Conservation (phyloP, 2,797 vertebrate species). For the Delichon dasypus region DNA sequence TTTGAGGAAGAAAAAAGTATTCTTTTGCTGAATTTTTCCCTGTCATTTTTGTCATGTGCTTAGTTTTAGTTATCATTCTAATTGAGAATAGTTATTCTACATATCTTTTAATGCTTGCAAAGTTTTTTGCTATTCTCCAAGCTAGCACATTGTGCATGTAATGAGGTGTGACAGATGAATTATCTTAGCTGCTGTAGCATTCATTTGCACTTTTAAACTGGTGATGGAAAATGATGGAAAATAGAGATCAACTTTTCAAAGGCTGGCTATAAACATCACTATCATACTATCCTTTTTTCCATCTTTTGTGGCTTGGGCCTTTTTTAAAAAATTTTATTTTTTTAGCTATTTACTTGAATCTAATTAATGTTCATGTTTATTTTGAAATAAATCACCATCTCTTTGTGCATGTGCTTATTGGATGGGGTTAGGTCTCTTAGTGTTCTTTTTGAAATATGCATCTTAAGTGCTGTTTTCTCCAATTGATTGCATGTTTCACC, state of each 20-base stretch:
- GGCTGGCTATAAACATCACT: background rate
- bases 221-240: slow-evolving; percentile 33
- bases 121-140: background rate
- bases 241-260: slow-evolving; percentile 7
- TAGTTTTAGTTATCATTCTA: background rate
- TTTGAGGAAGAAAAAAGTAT: background rate
- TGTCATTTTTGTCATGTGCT: background rate
- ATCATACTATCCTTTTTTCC: background rate
- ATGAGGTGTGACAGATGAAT: background rate
- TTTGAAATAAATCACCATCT: background rate
- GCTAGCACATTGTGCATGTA: background rate
- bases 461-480: background rate
- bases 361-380: background rate
- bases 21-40: background rate
- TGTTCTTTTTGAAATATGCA: background rate
- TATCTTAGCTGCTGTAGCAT: slow-evolving; percentile 5
- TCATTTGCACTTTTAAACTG: slow-evolving; percentile 15
- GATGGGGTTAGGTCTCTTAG: background rate
- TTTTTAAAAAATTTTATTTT: background rate
- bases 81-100: background rate
- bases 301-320: background rate
- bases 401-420: background rate
- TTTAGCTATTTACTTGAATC: background rate
- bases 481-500: background rate
- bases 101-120: background rate